Evolutionary conservation across 2,888 invertebrate genomes (phyloP), one percentile per base, ranked within the genome.

Genomic region (Hartigia nigra): DNA sequence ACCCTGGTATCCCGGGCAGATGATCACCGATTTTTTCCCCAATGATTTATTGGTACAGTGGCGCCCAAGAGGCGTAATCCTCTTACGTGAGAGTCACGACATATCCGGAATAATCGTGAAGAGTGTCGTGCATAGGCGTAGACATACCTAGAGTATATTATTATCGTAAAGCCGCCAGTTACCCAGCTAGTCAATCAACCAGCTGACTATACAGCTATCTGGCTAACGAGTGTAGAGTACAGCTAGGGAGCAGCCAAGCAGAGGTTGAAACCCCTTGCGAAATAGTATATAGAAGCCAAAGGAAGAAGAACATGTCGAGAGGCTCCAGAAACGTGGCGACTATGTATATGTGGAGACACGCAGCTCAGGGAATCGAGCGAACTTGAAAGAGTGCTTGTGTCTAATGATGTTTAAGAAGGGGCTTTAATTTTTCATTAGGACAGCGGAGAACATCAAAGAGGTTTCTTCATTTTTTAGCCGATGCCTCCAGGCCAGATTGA

Each of bases 371-470:
- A 82, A 81, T 81, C 80, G 79, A 84, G 76, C 82, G 81, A 84
- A 86, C 85, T 86, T 87, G 82, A 88, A 88, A 89, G 89, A 88
- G 87, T 87, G 85, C 86, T 87, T 87, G 89, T 87, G 88, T 90
- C 88, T 91, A 90, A 91, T 90, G 91, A 91, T 91, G 90, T 91
- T 91, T 91, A 90, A 91, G 90, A 87, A 90, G 89, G 89, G 89
- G 89, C 90, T 91, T 91, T 90, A 91, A 91, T 91, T 91, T 91
- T 91, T 91, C 91, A 91, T 91, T 91, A 91, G 89, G 87, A 89
- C 87, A 87, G 86, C 88, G 87, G 85, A 84, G 85, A 83, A 90
- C 88, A 89, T 91, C 91, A 91, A 91, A 91, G 90, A 84, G 86
- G 84, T 87, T 86, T 86, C 87, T 90, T 88, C 87, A 88, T 90